These are phyloP conservation scores for Cyprinodon diabolis DNA, from an alignment of 2,797 vertebrate genomes.

Conservation along the genomic window DNA sequence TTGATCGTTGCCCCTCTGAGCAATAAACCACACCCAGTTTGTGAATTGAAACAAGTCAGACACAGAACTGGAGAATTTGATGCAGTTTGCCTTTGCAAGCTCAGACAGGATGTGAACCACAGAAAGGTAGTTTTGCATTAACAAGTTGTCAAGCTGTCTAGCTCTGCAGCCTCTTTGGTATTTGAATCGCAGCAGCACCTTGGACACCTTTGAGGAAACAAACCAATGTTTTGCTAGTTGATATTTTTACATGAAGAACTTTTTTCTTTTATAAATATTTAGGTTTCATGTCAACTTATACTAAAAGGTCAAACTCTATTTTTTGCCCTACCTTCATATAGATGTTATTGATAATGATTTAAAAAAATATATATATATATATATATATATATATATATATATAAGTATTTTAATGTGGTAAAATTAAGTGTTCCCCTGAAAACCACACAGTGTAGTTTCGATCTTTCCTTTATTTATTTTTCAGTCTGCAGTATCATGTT, in stretches of 20 bases:
- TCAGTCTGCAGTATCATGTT: conserved; percentile 21
- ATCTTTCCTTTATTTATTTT: conserved; percentile 8
- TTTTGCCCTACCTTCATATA: neutral
- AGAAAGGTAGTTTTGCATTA: conserved; percentile 11
- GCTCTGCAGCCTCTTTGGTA: neutral
- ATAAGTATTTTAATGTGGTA: neutral
- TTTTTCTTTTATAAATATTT: neutral
- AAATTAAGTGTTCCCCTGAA: conserved; percentile 2
- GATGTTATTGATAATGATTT: neutral
- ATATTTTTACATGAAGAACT: neutral
- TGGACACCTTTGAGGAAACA: neutral
- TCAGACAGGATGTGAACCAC: conserved; percentile 12
- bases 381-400: no score
- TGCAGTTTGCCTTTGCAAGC: conserved; percentile 6
- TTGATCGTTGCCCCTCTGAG: conserved; percentile 53
- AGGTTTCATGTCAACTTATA: no score
- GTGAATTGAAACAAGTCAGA: conserved; percentile 23
- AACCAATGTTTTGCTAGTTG: neutral
- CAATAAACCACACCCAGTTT: conserved; percentile 57
- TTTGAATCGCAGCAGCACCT: neutral
- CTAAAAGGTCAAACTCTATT: neutral
- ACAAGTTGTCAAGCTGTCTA: neutral
- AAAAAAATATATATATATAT: no score
- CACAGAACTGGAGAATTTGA: conserved; percentile 14
- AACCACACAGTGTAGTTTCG: neutral